Evolutionary conservation across 1,140 invertebrate genomes (phyloP), one percentile per base, ranked within the genome.

Genomic region (Drosophila persimilis): DNA sequence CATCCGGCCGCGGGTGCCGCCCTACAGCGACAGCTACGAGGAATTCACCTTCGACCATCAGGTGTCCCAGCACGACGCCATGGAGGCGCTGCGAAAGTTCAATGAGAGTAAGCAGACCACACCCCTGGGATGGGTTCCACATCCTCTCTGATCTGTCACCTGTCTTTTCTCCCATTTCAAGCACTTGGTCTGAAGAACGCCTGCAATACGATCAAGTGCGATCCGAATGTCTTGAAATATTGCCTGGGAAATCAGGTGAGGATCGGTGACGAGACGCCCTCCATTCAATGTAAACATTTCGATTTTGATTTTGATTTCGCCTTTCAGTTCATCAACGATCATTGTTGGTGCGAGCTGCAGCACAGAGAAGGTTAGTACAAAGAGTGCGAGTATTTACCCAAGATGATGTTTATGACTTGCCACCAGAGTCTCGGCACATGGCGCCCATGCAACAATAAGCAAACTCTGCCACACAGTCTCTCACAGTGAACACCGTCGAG

Each of bases 271-370:
- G 6, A 8, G 7, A 29, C 29, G 48, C 2, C 35, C 3, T 39
- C 4, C 35, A n/a, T 48, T 1, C n/a, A 54, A n/a, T 54, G 22
- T 17, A 29, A 17, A 55, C 9, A 48, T 35, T 51, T 62, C 1
- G 3, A 11, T 20, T 20, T 0, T 2, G 20, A 11, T 20, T 20
- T 2, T 20, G 20, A 20, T 4, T 51, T 8, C 43, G 24, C 24
- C 5, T 73, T 52, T 11, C 92, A 93, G 76, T 92, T 95, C 54
- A 91, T 95, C 55, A 92, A 93, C 57, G 94, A 95, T 91, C 94
- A 95, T 84, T 95, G 94, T 80, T 95, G 94, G 88, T 95, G 94
- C 89, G 94, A 95, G 74, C 88, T 92, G 76, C 89, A 92, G 67
- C 92, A 92, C 50, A 52, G 65, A 53, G 77, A 80, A 60, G 90